Conservation (phyloP, 2,797 vertebrate genomes). For the Melanotaenia trifasciata region DNA sequence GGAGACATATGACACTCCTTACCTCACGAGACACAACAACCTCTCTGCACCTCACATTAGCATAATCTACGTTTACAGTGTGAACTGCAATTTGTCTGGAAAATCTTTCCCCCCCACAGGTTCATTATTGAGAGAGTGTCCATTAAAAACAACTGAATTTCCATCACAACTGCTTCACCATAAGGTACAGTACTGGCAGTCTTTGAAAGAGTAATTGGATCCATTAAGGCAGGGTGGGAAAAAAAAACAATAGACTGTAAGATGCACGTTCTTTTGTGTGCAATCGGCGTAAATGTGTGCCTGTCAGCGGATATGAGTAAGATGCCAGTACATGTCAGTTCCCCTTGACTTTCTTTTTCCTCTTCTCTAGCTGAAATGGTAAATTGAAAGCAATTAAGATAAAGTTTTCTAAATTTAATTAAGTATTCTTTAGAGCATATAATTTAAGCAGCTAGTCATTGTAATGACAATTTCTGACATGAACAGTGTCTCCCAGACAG, state of each 20-base stretch:
- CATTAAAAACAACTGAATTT: conserved; percentile 84
- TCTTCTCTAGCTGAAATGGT: conserved; percentile 20
- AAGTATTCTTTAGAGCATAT: conserved; percentile 33
- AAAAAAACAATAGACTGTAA: conserved; percentile 51
- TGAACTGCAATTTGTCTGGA: conserved; percentile 80
- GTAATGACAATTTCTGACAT: conserved; percentile 25
- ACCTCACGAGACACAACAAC: conserved; percentile 57
- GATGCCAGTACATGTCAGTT: conserved; percentile 43
- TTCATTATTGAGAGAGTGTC: conserved; percentile 79
- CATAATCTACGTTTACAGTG: conserved; percentile 78
- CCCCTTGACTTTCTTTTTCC: conserved; percentile 19
- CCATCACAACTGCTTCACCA: conserved; percentile 78
- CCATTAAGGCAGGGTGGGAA: conserved; percentile 72
- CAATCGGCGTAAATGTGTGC: conserved; percentile 23
- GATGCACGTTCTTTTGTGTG: conserved; percentile 56
- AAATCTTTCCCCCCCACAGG: conserved; percentile 65
- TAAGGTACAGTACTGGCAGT: conserved; percentile 65
- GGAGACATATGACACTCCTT: conserved; percentile 55
- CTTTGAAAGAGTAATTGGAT: conserved; percentile 81
- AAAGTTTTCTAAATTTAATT: conserved; percentile 54
- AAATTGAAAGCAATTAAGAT: conserved; percentile 65
- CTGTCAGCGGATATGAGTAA: conserved; percentile 19
- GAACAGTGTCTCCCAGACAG: conserved; percentile 11
- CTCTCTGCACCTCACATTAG: conserved; percentile 70
- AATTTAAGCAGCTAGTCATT: conserved; percentile 28